Conservation (phyloP, 1,140 invertebrate genomes). For the Zaprionus taronus region DNA sequence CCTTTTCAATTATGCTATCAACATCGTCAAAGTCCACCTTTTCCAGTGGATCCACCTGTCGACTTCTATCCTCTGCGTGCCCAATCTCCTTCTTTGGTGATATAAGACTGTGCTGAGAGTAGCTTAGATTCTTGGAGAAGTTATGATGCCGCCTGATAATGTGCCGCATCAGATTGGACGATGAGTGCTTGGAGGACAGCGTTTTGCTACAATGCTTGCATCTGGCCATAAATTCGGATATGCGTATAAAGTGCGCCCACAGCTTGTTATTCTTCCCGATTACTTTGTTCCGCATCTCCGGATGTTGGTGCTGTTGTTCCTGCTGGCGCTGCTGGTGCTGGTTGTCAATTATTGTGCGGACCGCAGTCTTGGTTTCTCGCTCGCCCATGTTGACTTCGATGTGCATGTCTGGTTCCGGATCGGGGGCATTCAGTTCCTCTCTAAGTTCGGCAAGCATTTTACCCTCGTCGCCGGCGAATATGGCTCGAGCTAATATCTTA, state of each 20-base stretch:
- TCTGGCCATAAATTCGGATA: conserved; percentile 72
- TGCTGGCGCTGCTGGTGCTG: conserved; percentile 49
- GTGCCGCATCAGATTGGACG: conserved; percentile 72
- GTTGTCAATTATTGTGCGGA: conserved; percentile 59
- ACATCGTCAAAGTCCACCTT: conserved; percentile 75
- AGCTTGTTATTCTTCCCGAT: conserved; percentile 74
- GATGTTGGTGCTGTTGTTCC: conserved; percentile 45
- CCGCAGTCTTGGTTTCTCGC: conserved; percentile 63
- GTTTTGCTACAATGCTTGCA: conserved; percentile 75
- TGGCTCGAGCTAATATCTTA: conserved; percentile 59
- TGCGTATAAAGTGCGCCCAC: conserved; percentile 74
- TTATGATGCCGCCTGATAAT: conserved; percentile 69
- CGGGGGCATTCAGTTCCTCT: conserved; percentile 63
- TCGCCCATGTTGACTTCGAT: conserved; percentile 53
- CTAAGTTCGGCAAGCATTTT: conserved; percentile 69
- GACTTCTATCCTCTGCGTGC: conserved; percentile 24
- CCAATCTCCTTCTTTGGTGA: conserved; percentile 57
- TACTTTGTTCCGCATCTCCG: conserved; percentile 64
- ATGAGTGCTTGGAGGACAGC: conserved; percentile 72
- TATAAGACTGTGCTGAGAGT: conserved; percentile 65
- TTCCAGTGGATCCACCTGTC: conserved; percentile 63
- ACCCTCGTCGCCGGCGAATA: conserved; percentile 68
- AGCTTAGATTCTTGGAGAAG: conserved; percentile 63
- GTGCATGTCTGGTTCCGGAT: conserved; percentile 54
- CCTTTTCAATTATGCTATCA: conserved; percentile 74